Conservation (phyloP, 2,888 invertebrate genomes). For the Notodromas monacha region DNA sequence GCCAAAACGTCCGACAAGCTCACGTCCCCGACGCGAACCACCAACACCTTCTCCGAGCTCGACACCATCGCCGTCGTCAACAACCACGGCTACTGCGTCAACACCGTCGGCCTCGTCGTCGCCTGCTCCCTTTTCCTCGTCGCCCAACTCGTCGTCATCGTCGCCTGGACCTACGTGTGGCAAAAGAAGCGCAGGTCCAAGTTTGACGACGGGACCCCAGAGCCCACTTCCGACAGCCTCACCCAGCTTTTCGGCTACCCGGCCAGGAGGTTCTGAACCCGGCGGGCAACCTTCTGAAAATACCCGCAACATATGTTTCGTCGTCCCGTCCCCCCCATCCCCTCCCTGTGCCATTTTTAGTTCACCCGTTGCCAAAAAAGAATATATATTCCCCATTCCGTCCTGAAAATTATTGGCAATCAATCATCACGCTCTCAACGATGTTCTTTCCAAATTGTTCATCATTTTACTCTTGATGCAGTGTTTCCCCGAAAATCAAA, state of each 20-base stretch:
- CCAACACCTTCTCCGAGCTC: slow-evolving; percentile 8
- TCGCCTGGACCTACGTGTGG: slow-evolving; percentile 61
- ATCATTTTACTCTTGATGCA: too few species aligned
- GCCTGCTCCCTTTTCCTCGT: slow-evolving; percentile 54
- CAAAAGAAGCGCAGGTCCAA: slow-evolving; percentile 26
- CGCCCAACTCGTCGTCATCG: slow-evolving; percentile 51
- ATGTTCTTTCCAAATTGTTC: too few species aligned
- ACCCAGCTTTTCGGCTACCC: slow-evolving; percentile 36
- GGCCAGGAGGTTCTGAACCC: neutral
- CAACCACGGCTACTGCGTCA: slow-evolving; percentile 25
- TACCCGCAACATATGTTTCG: too few species aligned
- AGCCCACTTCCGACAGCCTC: slow-evolving; percentile 27
- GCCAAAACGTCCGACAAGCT: neutral
- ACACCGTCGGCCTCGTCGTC: slow-evolving; percentile 43
- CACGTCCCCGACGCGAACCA: too few species aligned
- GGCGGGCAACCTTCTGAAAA: too few species aligned
- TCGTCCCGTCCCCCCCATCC: too few species aligned
- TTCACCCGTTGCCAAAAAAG: too few species aligned
- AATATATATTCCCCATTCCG: too few species aligned
- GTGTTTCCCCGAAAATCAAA: too few species aligned
- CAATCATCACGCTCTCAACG: too few species aligned
- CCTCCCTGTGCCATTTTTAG: too few species aligned
- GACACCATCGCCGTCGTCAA: slow-evolving; percentile 9
- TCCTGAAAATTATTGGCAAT: too few species aligned
- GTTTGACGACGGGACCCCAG: slow-evolving; percentile 21